A percentile compares a stretch with the other conserved stretches of the same genome.
phyloP scores from a whole-genome alignment of 2,888 invertebrate genomes.

The Plebejus melissa region DNA sequence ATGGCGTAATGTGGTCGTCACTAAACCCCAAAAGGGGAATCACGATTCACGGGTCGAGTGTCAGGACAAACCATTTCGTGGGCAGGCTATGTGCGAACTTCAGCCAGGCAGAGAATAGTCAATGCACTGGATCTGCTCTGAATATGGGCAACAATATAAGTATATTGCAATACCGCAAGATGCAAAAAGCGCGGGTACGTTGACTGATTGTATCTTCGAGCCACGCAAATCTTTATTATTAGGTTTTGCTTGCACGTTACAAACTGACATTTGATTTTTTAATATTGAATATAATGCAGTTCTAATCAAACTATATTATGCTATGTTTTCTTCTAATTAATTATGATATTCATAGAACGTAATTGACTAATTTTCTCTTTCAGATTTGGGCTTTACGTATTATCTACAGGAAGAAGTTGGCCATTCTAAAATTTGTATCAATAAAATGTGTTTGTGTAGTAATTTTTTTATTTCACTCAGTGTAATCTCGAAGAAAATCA shows the following conservation, averaged over 20 bases:
- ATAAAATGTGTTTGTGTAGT: background rate
- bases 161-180: background rate
- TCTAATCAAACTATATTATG: background rate
- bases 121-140: slow-evolving; percentile 32
- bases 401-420: slow-evolving; percentile 15
- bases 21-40: too few species aligned
- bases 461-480: background rate
- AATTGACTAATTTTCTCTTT: background rate
- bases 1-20: too few species aligned
- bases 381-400: slow-evolving; percentile 11
- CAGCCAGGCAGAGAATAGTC: slow-evolving; percentile 35
- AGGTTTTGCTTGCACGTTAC: too few species aligned
- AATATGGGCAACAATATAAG: slow-evolving; percentile 34
- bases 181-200: slow-evolving; percentile 18
- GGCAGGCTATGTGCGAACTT: slow-evolving; percentile 41
- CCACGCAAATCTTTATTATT: too few species aligned
- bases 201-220: background rate
- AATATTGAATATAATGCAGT: too few species aligned
- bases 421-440: background rate
- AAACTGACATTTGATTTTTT: too few species aligned
- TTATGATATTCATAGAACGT: background rate
- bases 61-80: slow-evolving; percentile 41
- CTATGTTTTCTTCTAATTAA: background rate
- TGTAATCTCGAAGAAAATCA: background rate
- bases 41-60: slow-evolving; percentile 39